Conservation (phyloP, 2,888 invertebrate genomes). For the Cephonodes hylas region DNA sequence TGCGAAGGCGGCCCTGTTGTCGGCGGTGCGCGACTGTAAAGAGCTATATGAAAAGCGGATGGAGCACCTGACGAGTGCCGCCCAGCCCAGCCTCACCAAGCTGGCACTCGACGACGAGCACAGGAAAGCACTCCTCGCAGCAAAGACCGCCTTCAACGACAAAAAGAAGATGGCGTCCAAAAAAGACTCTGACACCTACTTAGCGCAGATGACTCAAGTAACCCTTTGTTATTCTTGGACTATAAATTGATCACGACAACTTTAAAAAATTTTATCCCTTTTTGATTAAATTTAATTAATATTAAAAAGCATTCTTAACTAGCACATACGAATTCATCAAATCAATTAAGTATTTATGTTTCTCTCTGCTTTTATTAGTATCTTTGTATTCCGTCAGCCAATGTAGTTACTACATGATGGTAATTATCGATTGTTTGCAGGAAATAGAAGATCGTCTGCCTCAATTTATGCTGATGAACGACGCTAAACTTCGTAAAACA, state of each 20-base stretch:
- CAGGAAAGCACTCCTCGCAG: slow-evolving; percentile 12
- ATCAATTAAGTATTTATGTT: too few species aligned
- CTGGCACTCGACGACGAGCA: slow-evolving; percentile 13
- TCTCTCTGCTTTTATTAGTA: too few species aligned
- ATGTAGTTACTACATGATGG: too few species aligned
- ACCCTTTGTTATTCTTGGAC: not conserved
- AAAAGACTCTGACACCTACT: not conserved
- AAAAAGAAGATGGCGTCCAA: slow-evolving; percentile 20
- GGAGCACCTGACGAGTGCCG: slow-evolving; percentile 16
- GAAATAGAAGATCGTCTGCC: slow-evolving; percentile 11
- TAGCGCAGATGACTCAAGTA: slow-evolving; percentile 7
- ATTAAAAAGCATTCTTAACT: too few species aligned
- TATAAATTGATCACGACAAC: too few species aligned
- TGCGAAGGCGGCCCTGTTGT: slow-evolving; percentile 16
- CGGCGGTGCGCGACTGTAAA: slow-evolving; percentile 16
- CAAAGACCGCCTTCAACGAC: slow-evolving; percentile 11
- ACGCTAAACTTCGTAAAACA: slow-evolving; percentile 9
- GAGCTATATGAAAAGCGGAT: slow-evolving; percentile 21
- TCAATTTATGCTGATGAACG: slow-evolving; percentile 14
- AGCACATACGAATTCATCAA: too few species aligned
- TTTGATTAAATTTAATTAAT: too few species aligned
- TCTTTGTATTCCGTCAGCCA: too few species aligned
- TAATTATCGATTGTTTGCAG: slow-evolving; percentile 1
- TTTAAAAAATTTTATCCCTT: too few species aligned
- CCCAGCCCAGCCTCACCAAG: slow-evolving; percentile 18